These are phyloP conservation scores for Tapera naevia DNA, from an alignment of 2,797 vertebrate genomes.

Conservation along the genomic window DNA sequence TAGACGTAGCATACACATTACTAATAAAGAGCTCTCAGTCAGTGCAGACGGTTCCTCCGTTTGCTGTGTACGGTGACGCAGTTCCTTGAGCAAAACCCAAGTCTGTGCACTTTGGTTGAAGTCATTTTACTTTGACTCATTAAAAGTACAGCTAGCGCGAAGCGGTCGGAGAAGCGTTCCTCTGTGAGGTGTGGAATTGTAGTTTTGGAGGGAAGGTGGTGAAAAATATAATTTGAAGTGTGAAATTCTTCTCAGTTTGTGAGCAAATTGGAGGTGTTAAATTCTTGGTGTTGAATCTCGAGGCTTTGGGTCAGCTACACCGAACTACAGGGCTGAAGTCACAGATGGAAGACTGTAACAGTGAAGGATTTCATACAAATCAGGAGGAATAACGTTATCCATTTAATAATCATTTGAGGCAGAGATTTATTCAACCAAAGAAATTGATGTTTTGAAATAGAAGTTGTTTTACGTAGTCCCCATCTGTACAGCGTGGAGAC, in stretches of 20 bases:
- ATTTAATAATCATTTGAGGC: background rate
- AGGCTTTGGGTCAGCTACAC: background rate
- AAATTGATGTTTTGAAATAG: background rate
- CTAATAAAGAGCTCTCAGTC: constrained; percentile 21
- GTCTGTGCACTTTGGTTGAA: background rate
- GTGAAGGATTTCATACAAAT: background rate
- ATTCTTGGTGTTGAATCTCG: background rate
- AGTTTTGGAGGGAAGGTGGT: background rate
- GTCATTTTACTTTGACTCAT: background rate
- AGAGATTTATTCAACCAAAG: background rate
- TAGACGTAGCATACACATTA: constrained; percentile 1
- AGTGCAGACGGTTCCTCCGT: background rate
- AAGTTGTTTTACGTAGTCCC: background rate
- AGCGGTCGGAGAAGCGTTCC: background rate
- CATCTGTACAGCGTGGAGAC: background rate
- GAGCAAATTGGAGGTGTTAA: constrained; percentile 33
- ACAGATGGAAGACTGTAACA: background rate
- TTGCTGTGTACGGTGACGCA: background rate
- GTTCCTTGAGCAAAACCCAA: background rate
- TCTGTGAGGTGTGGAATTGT: background rate
- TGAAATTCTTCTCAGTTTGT: background rate
- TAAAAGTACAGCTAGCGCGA: background rate
- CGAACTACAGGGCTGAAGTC: background rate
- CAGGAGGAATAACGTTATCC: background rate
- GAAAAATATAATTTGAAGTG: background rate